Evolutionary conservation across 2,797 vertebrate species (phyloP).

Genomic region (Propithecus deckenii): DNA sequence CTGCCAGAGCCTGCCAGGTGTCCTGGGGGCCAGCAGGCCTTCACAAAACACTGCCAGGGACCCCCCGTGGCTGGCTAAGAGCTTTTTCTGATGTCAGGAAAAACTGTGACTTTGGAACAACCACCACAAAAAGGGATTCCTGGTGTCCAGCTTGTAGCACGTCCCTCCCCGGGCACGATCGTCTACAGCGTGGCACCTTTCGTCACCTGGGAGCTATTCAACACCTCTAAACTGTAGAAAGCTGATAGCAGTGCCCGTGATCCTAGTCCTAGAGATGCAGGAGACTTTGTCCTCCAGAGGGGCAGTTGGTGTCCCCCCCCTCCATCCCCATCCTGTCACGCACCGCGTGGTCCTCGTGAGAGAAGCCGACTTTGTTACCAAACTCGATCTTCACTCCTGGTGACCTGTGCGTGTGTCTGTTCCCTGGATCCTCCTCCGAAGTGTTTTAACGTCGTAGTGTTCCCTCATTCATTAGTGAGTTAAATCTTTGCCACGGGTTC

Average conservation of each 20-base stretch:
- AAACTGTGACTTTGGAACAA: background rate
- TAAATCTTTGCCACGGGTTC: background rate
- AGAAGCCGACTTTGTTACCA: background rate
- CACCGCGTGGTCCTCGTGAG: fast-evolving
- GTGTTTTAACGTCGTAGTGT: background rate
- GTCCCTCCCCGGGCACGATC: background rate
- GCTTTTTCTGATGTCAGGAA: background rate
- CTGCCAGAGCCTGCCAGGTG: background rate
- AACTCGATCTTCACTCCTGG: background rate
- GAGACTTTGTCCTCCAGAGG: background rate
- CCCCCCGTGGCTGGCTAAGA: background rate
- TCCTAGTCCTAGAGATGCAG: too few species aligned
- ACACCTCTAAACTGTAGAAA: background rate
- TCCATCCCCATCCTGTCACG: background rate
- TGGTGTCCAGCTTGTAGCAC: background rate
- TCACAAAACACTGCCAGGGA: background rate
- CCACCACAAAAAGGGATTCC: background rate
- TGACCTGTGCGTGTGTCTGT: fast-evolving
- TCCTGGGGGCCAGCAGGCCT: background rate
- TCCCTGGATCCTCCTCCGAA: background rate
- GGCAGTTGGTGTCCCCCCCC: too few species aligned
- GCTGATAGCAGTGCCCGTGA: fast-evolving
- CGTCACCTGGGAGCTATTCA: background rate
- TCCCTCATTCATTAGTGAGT: background rate
- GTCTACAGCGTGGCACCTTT: too few species aligned